Evolutionary conservation across 2,797 vertebrate species (phyloP).

Genomic region (Tachyglossus aculeatus): DNA sequence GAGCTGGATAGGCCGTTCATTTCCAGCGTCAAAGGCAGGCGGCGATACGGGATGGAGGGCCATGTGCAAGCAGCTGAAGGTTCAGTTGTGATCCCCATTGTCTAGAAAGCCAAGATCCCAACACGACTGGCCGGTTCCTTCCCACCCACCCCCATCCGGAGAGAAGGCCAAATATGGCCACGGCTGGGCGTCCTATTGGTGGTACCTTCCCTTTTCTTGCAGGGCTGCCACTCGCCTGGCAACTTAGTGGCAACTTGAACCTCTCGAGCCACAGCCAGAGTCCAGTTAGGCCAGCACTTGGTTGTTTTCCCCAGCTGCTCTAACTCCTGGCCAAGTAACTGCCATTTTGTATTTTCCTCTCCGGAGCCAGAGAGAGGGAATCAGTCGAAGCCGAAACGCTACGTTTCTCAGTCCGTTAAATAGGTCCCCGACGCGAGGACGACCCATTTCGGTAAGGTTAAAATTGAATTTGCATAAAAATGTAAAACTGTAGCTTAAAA

Average conservation of each 20-base stretch:
- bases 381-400: background rate
- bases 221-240: background rate
- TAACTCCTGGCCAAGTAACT: background rate
- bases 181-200: background rate
- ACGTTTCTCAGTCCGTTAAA: background rate
- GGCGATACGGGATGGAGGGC: constrained; percentile 9
- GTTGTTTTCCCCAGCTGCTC: background rate
- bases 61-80: background rate
- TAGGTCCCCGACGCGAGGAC: background rate
- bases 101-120: background rate
- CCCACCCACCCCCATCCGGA: background rate
- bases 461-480: background rate
- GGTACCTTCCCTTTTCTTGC: background rate
- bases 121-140: background rate
- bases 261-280: background rate
- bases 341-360: background rate
- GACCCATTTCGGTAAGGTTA: background rate
- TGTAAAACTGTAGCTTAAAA: too few species aligned
- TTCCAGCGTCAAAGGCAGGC: background rate
- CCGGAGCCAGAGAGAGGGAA: background rate
- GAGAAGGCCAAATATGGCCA: background rate
- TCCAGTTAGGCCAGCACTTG: background rate
- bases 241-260: background rate
- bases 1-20: constrained; percentile 18
- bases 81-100: background rate